Conservation (phyloP, 2,888 invertebrate species). For the Drosophila formosana region DNA sequence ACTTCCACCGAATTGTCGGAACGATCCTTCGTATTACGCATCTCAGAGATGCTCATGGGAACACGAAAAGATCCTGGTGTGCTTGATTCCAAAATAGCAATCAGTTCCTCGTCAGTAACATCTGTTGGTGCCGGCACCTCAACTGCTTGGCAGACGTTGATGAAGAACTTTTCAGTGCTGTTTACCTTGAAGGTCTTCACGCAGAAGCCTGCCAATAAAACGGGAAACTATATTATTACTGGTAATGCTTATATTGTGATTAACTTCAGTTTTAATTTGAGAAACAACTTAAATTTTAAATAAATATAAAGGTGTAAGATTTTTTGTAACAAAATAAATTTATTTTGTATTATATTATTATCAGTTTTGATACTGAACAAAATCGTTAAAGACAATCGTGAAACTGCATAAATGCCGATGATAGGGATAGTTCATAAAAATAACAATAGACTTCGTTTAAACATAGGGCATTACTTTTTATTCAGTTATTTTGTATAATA, state of each 20-base stretch:
- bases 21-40: conserved; percentile 92
- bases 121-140: conserved; percentile 91
- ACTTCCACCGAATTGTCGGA: conserved; percentile 90
- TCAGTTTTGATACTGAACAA: too few species aligned
- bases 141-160: conserved; percentile 93
- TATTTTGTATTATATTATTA: too few species aligned
- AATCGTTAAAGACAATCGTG: too few species aligned
- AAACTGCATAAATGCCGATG: too few species aligned
- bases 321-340: too few species aligned
- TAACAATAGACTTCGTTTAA: too few species aligned
- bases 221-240: neutral
- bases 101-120: conserved; percentile 89
- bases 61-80: conserved; percentile 91
- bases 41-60: conserved; percentile 96
- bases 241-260: too few species aligned
- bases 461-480: neutral
- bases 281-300: too few species aligned
- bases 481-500: neutral
- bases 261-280: too few species aligned
- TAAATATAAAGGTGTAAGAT: too few species aligned
- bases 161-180: conserved; percentile 91
- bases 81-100: conserved; percentile 88
- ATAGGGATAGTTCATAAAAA: too few species aligned
- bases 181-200: conserved; percentile 90
- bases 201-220: conserved; percentile 89